Evolutionary conservation across 2,888 invertebrate genomes (phyloP).

Genomic region (Gymnocheta viridis): DNA sequence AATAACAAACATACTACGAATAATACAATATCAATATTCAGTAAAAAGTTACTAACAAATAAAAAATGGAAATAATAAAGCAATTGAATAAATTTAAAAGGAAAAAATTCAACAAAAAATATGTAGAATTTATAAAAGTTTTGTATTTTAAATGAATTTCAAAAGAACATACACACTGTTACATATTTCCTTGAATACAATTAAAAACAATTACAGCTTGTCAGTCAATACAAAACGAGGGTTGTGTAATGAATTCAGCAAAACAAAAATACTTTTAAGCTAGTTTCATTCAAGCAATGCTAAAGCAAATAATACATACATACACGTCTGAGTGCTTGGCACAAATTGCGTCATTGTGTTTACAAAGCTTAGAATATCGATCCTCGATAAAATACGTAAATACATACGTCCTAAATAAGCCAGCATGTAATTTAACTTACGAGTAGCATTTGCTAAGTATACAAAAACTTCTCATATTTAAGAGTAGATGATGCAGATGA

Average conservation of each 20-base stretch:
- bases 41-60: conserved; percentile 4
- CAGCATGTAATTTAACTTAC: conserved; percentile 18
- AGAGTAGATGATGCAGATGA: conserved; percentile 47
- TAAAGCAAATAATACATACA: too few species aligned
- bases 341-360: background rate
- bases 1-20: conserved; percentile 44
- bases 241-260: background rate
- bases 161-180: background rate
- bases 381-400: conserved; percentile 15
- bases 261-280: too few species aligned
- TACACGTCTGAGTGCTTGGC: background rate
- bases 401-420: conserved; percentile 32
- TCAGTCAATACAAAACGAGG: conserved; percentile 1
- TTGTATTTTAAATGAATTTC: conserved; percentile 59
- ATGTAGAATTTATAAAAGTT: conserved; percentile 49
- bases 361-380: background rate
- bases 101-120: background rate
- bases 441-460: conserved; percentile 65
- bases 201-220: background rate
- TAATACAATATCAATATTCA: conserved; percentile 52
- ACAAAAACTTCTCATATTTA: conserved; percentile 48
- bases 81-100: conserved; percentile 61
- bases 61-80: conserved; percentile 50
- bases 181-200: background rate
- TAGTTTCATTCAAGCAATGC: too few species aligned